Base-by-base conservation (phyloP, 2,888 invertebrate species). In the Sinhomidia bicolor region DNA sequence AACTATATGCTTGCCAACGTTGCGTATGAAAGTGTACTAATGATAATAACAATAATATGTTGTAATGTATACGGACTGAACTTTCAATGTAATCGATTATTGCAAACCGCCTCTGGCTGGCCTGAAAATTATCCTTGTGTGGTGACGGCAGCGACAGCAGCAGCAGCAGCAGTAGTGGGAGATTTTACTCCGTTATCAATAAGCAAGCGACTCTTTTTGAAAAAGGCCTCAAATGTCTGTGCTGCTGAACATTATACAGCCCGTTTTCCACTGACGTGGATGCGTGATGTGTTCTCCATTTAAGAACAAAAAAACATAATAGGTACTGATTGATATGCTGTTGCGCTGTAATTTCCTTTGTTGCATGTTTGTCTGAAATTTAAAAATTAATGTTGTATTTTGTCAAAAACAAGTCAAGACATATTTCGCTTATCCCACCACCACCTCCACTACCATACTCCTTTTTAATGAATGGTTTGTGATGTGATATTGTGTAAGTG, bases 11-110 rank as follows among this genome's bases (percentile, higher is more conserved):
- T n/a, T n/a, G n/a, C n/a, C n/a, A n/a, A 54, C 54, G 29, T 26
- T 60, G 60, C 60, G 60, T 60, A 23, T 57, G 57, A 26, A 26
- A 60, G 60, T 57, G 44, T 51, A 57, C 57, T n/a, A 36, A 36
- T 36, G 36, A 36, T 36, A 36, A n/a, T n/a, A n/a, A n/a, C n/a
- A n/a, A n/a, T 7, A 36, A 5, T 36, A 60, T 60, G 26, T 26
- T 29, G 60, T 60, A 60, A 60, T 26, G 60, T 20, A 60, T 20
- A 60, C 60, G 26, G 1, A 60, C 60, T 26, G 14, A 60, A 60
- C 26, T 29, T n/a, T n/a, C 44, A 23, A 10, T 12, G 44, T 44
- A 14, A 2, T 12, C 1, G 44, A 60, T 29, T 60, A 60, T 26
- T 60, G 23, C 60, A 60, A 60, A 60, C 60, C 60, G 60, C 60